These are phyloP conservation scores for Drosophila kokeensis DNA, from an alignment of 2,888 invertebrate species.

Conservation along the genomic window DNA sequence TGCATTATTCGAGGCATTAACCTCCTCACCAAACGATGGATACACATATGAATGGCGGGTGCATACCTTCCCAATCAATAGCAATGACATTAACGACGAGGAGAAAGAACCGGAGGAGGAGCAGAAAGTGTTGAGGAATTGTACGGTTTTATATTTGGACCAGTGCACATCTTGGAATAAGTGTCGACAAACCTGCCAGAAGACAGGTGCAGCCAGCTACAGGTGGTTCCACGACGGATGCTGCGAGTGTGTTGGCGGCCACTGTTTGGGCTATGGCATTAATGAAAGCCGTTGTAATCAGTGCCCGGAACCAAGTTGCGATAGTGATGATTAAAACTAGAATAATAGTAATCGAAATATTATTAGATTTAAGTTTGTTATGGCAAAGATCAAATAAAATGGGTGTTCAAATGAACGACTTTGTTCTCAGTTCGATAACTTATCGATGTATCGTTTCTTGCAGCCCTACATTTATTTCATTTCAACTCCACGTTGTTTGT, in stretches of 20 bases:
- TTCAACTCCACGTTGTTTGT: slow-evolving; percentile 72
- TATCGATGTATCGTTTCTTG: slow-evolving; percentile 22
- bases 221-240: slow-evolving; percentile 93
- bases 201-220: slow-evolving; percentile 73
- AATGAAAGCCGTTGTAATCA: slow-evolving; percentile 91
- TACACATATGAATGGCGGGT: slow-evolving; percentile 91
- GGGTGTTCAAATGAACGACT: not conserved
- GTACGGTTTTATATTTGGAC: slow-evolving; percentile 95
- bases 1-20: slow-evolving; percentile 91
- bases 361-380: slow-evolving; percentile 18
- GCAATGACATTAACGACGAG: slow-evolving; percentile 88
- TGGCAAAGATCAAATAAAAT: slow-evolving; percentile 20
- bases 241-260: slow-evolving; percentile 95
- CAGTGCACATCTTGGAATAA: slow-evolving; percentile 95
- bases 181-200: slow-evolving; percentile 91
- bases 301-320: slow-evolving; percentile 88
- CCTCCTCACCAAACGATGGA: slow-evolving; percentile 91
- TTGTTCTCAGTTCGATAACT: slow-evolving; percentile 1
- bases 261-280: slow-evolving; percentile 94
- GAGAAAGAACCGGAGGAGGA: slow-evolving; percentile 76
- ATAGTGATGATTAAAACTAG: slow-evolving; percentile 82
- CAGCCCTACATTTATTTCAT: slow-evolving; percentile 41
- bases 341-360: not conserved
- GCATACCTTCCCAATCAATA: slow-evolving; percentile 91
- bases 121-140: slow-evolving; percentile 88